Evolutionary conservation across 2,113 vertebrate species (phyloP).

Genomic region (Trematocara variabile): DNA sequence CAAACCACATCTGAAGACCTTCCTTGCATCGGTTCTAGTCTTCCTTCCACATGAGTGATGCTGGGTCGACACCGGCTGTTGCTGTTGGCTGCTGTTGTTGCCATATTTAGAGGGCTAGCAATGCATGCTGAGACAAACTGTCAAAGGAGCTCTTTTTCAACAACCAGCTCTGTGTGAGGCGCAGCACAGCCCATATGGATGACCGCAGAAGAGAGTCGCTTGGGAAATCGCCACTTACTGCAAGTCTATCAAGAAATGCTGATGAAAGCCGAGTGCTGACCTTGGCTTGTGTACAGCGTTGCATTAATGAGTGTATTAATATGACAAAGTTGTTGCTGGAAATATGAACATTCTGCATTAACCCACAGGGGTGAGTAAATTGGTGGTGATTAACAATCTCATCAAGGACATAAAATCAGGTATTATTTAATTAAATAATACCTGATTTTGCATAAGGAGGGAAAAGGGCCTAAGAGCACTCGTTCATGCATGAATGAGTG

Average conservation of each 20-base stretch:
- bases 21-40: neutral
- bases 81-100: slow-evolving; percentile 35
- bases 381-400: slow-evolving; percentile 31
- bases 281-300: slow-evolving; percentile 16
- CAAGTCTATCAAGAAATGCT: slow-evolving; percentile 15
- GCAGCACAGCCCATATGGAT: slow-evolving; percentile 19
- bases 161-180: neutral
- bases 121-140: slow-evolving; percentile 23
- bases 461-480: neutral
- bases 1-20: neutral
- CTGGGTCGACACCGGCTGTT: slow-evolving; percentile 13
- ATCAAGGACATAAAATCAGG: slow-evolving; percentile 25
- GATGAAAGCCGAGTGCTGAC: slow-evolving; percentile 31
- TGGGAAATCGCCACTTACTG: slow-evolving; percentile 30
- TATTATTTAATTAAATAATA: slow-evolving; percentile 28
- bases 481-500: neutral
- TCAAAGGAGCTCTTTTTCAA: slow-evolving; percentile 40
- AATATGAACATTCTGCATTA: slow-evolving; percentile 42
- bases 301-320: slow-evolving; percentile 34
- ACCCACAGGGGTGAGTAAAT: slow-evolving; percentile 14
- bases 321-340: slow-evolving; percentile 9
- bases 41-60: slow-evolving; percentile 9
- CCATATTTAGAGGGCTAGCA: slow-evolving; percentile 44
- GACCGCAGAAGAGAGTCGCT: slow-evolving; percentile 9
- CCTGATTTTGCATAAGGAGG: neutral